A percentile compares a stretch with the other conserved stretches of the same genome.
Evolutionary conservation across 1,140 invertebrate species (phyloP).

Genomic region (Megathymus violae): DNA sequence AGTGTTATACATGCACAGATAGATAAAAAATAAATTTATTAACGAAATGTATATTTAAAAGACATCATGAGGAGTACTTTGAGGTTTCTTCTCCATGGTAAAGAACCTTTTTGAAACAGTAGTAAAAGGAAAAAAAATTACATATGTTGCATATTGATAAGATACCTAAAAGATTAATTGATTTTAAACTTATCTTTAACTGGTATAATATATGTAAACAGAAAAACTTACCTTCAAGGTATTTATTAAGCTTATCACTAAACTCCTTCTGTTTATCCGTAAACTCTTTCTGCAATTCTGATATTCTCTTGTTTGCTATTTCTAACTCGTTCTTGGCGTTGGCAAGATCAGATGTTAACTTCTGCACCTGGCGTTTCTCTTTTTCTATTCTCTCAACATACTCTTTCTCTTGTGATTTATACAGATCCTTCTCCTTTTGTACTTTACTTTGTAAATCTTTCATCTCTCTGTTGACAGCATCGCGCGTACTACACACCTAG

Average conservation of each 20-base stretch:
- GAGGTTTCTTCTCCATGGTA: no score
- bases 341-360: slow-evolving; percentile 56
- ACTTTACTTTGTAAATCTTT: slow-evolving; percentile 67
- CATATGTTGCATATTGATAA: no score
- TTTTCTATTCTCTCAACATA: slow-evolving; percentile 68
- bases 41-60: no score
- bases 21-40: no score
- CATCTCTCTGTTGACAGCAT: slow-evolving; percentile 62
- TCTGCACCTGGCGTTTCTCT: slow-evolving; percentile 71
- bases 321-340: slow-evolving; percentile 66
- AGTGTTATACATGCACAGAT: no score
- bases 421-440: slow-evolving; percentile 66
- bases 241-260: slow-evolving; percentile 71
- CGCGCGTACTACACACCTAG: slow-evolving; percentile 69
- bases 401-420: slow-evolving; percentile 67
- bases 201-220: no score
- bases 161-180: no score
- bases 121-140: no score
- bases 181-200: no score
- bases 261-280: slow-evolving; percentile 77
- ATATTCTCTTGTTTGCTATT: slow-evolving; percentile 74
- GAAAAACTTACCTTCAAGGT: slow-evolving; percentile 56
- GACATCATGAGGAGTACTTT: no score
- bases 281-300: slow-evolving; percentile 74
- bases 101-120: no score